Evolutionary conservation across 1,140 invertebrate species (phyloP).

Genomic region (Melanaphis sacchari): DNA sequence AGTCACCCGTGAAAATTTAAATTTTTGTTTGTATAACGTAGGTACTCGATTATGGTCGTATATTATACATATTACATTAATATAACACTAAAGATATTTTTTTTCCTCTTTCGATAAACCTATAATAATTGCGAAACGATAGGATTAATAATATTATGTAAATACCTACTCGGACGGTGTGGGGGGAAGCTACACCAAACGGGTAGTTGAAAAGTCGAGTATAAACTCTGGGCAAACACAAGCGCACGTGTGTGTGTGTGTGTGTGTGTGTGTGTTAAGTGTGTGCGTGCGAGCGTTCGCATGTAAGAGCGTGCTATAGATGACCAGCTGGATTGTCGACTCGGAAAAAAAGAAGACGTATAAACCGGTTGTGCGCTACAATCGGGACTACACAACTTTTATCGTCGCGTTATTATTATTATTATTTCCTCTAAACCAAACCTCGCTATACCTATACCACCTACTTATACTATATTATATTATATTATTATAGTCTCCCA

Average conservation of each 20-base stretch:
- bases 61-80: too few relatives aligned
- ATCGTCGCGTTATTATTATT: conserved; percentile 44
- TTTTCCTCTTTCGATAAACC: background rate
- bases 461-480: background rate
- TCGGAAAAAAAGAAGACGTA: conserved; percentile 17
- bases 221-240: background rate
- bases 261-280: background rate
- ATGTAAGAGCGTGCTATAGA: background rate
- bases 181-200: background rate
- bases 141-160: conserved; percentile 26
- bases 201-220: conserved; percentile 26
- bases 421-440: conserved; percentile 34
- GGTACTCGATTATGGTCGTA: too few relatives aligned
- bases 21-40: background rate
- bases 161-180: background rate
- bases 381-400: conserved; percentile 43
- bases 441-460: background rate
- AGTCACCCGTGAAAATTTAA: background rate
- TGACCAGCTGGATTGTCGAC: conserved; percentile 35
- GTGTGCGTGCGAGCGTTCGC: background rate
- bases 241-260: background rate
- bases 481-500: background rate
- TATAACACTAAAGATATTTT: background rate
- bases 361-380: conserved; percentile 50
- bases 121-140: conserved; percentile 29